Evolutionary conservation across 2,797 vertebrate genomes (phyloP).

Genomic region (Chelon labrosus): DNA sequence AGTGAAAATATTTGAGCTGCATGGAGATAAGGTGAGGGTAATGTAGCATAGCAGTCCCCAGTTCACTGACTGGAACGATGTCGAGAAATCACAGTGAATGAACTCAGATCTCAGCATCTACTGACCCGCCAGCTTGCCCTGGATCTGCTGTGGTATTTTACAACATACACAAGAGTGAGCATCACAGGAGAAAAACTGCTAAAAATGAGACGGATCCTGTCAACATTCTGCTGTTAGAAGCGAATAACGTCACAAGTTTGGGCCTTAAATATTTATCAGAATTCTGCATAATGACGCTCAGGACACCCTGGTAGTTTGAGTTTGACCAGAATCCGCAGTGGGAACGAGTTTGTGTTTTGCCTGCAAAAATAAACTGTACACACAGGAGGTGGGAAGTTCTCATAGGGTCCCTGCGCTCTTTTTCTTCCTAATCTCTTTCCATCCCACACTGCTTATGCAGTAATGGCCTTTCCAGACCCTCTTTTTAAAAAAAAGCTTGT

Average conservation of each 20-base stretch:
- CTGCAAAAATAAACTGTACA: constrained; percentile 67
- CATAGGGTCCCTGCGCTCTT: constrained; percentile 59
- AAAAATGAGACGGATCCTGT: constrained; percentile 44
- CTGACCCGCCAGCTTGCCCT: constrained; percentile 12
- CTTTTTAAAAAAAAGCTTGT: constrained; percentile 77
- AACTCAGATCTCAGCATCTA: constrained; percentile 47
- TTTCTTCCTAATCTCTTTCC: constrained; percentile 68
- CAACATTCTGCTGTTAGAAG: constrained; percentile 31
- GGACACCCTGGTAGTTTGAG: constrained; percentile 36
- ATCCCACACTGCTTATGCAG: constrained; percentile 73
- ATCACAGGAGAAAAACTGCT: constrained; percentile 15
- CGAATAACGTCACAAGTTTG: constrained; percentile 31
- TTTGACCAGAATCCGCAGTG: constrained; percentile 56
- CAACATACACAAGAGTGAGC: not conserved
- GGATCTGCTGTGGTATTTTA: constrained; percentile 18
- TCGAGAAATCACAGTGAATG: constrained; percentile 41
- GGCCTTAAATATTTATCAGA: constrained; percentile 24
- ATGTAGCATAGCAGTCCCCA: constrained; percentile 60
- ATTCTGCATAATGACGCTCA: constrained; percentile 36
- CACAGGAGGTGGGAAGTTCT: constrained; percentile 82
- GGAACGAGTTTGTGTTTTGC: constrained; percentile 76
- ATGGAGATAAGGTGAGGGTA: constrained; percentile 66
- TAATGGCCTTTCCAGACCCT: constrained; percentile 85
- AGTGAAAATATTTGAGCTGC: constrained; percentile 58
- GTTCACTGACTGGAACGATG: constrained; percentile 51